Base-by-base conservation (phyloP, 2,888 invertebrate genomes). In the Ferrisia virgata region DNA sequence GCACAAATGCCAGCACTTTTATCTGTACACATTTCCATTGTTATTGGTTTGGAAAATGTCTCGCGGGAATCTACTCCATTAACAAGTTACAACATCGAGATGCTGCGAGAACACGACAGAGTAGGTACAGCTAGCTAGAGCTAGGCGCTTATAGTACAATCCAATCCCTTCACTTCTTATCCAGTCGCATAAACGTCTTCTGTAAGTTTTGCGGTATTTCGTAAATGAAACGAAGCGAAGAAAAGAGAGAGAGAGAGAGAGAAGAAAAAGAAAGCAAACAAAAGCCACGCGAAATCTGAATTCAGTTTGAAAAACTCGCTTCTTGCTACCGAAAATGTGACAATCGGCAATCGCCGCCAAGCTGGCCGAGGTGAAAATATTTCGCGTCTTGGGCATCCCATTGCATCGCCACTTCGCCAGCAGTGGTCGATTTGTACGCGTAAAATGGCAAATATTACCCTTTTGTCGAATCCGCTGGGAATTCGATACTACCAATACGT, bases 51-150 rank as follows among this genome's bases (percentile, higher is more conserved):
- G 33, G 31, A 47, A 47, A 69, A 69, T 72, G 82, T 82, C 82
- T 76, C 69, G 39, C 22, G 82, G 82, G 82, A 82, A 72, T 82
- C 28, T n/a, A 72, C 43, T 82, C 82, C 82, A 82, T 82, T 72
- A 82, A 82, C 82, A 69, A 72, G 82, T 36, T 82, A 43, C 39
- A 39, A 79, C 79, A 40, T 79, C 79, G 25, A 40, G 58, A 64
- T 47, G n/a, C 47, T n/a, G 47, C n/a, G 18, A 64, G 8, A 18
- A 53, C 4, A 11, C 22, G n/a, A 25, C 25, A 28, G 28, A 18
- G 18, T 36, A 8, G 47, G n/a, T n/a, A n/a, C n/a, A n/a, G n/a
- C n/a, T n/a, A n/a, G n/a, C n/a, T n/a, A n/a, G n/a, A n/a, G n/a
- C n/a, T n/a, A n/a, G 47, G 47, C 18, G 47, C 47, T 47, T 47